Base-by-base conservation (phyloP, 2,888 invertebrate genomes). In the Pandemis corylana region DNA sequence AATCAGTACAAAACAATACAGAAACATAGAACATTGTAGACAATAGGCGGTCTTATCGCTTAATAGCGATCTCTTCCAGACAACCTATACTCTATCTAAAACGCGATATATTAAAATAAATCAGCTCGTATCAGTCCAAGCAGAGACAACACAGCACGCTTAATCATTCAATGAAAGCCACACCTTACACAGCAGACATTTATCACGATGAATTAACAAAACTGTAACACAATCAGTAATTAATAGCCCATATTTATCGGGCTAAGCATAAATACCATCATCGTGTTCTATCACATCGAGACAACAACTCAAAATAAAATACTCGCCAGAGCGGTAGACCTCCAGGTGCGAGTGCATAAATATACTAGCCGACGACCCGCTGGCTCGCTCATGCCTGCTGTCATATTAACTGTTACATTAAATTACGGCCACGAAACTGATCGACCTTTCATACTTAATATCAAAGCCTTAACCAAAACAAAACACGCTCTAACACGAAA, bases 341-440 rank as follows among this genome's bases (percentile, higher is more conserved):
- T 93, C 94, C 94, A 93, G 92, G 94, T 94, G 94, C 90, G 94
- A 93, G 88, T 91, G 90, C 94, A 94, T 94, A 94, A 93, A 93
- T 94, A 93, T 93, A 87, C 89, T 88, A 89, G 87, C 87, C 84
- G 92, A 84, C 92, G 89, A 93, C 94, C 94, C 93, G 94, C 94
- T 94, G 94, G 92, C 90, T 89, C 83, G 89, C 92, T 92, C 94
- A 92, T 89, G 92, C 91, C 88, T 83, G 92, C 94, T 94, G 94
- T 94, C 94, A 94, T 93, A 94, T 94, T 94, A 94, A 93, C 94
- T 94, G 93, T 93, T 92, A 94, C 94, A 92, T 94, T 94, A 94
- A 94, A 94, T 94, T 94, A 94, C 93, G 87, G 87, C 90, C 89
- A 86, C 89, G 81, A 85, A 92, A 90, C 89, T 84, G 88, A 89